Evolutionary conservation across 2,888 invertebrate species (phyloP).

Genomic region (Drosophila dives): DNA sequence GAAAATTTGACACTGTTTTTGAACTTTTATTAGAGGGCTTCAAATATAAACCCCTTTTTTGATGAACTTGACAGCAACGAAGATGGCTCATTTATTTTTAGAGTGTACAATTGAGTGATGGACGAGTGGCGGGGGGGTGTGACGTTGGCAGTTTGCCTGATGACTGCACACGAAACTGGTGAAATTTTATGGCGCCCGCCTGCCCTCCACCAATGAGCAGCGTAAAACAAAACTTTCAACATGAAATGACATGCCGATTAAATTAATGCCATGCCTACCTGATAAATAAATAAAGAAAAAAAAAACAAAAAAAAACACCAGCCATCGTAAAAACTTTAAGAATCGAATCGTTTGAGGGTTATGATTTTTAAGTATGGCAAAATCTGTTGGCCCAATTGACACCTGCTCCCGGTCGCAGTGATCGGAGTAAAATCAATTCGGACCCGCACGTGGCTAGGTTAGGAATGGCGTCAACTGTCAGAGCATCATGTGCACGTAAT

Average conservation of each 20-base stretch:
- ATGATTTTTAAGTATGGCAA: conserved; percentile 26
- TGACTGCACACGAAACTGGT: conserved; percentile 32
- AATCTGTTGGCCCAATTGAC: conserved; percentile 51
- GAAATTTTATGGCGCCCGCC: conserved; percentile 48
- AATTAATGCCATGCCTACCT: conserved; percentile 62
- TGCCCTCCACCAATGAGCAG: conserved; percentile 23
- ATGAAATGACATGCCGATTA: conserved; percentile 74
- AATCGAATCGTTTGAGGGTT: conserved; percentile 32
- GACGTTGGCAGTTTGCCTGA: conserved; percentile 4
- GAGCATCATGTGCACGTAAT: conserved; percentile 64
- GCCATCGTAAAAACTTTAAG: conserved; percentile 54
- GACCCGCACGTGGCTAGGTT: conserved; percentile 20
- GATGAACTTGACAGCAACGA: neutral
- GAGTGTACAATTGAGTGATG: neutral
- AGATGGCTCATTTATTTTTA: neutral
- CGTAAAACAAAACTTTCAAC: conserved; percentile 68
- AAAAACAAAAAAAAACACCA: neutral
- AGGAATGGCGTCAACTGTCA: conserved; percentile 53
- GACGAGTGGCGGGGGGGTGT: neutral
- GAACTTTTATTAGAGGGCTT: neutral
- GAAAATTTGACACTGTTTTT: neutral
- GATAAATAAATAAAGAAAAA: neutral
- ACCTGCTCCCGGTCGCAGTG: conserved; percentile 25
- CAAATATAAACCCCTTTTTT: rapidly evolving
- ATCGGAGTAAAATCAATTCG: neutral